Conservation (phyloP, 2,888 invertebrate species). For the Shargacucullia verbasci region DNA sequence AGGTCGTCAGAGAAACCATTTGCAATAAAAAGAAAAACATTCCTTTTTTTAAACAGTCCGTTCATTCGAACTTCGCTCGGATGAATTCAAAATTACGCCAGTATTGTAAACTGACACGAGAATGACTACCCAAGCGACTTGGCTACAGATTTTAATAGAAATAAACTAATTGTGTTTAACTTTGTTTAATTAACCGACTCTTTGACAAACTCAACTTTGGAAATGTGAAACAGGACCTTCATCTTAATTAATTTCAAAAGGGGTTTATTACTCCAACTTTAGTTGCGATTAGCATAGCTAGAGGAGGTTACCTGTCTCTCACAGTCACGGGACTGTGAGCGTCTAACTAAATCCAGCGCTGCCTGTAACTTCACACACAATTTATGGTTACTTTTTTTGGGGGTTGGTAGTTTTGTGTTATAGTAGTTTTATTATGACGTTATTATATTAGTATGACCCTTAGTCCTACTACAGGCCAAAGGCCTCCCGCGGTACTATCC, state of each 20-base stretch:
- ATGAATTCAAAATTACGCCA: constrained; percentile 9
- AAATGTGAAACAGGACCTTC: constrained; percentile 64
- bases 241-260: constrained; percentile 69
- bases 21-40: background rate
- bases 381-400: no score
- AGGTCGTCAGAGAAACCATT: no score
- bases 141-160: constrained; percentile 27
- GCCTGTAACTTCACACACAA: no score
- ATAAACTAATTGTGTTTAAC: constrained; percentile 63
- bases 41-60: background rate
- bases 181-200: constrained; percentile 70
- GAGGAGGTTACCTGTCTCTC: constrained; percentile 7
- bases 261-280: constrained; percentile 62
- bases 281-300: constrained; percentile 43
- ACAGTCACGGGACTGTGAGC: background rate
- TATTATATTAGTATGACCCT: no score
- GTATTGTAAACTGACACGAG: background rate
- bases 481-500: no score
- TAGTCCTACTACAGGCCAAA: no score
- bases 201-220: constrained; percentile 69
- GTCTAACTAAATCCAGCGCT: background rate
- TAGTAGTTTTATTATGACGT: no score
- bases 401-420: no score
- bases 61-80: constrained; percentile 3
- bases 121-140: constrained; percentile 1